These are phyloP conservation scores for Hydrocynus forskahlii DNA, from an alignment of 2,797 vertebrate genomes.

Conservation along the genomic window DNA sequence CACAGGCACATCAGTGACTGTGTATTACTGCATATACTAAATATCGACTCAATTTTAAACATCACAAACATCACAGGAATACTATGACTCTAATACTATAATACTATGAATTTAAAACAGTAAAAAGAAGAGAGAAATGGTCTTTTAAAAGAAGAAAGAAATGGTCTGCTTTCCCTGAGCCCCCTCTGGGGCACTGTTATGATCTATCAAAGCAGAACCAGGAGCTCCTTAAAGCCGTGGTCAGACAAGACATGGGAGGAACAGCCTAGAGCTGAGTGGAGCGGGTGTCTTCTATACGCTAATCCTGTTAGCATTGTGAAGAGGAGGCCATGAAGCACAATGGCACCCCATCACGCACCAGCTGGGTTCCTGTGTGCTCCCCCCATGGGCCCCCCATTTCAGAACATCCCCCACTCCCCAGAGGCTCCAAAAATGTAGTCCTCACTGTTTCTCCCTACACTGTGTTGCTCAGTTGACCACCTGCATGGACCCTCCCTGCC, in stretches of 20 bases:
- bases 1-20: neutral
- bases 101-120: neutral
- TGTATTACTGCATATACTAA: neutral
- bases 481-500: slow-evolving; percentile 45
- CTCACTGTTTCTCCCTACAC: slow-evolving; percentile 21
- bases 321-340: slow-evolving; percentile 67
- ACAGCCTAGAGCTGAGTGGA: slow-evolving; percentile 40
- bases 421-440: slow-evolving; percentile 43
- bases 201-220: slow-evolving; percentile 52
- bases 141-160: neutral
- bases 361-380: slow-evolving; percentile 71
- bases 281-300: slow-evolving; percentile 63
- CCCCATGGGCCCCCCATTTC: neutral
- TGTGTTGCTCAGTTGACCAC: slow-evolving; percentile 45
- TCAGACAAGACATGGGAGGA: slow-evolving; percentile 55
- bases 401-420: slow-evolving; percentile 43
- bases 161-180: neutral
- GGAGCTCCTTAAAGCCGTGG: slow-evolving; percentile 53
- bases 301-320: slow-evolving; percentile 80
- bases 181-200: slow-evolving; percentile 45
- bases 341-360: slow-evolving; percentile 70
- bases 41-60: neutral
- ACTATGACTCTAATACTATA: neutral
- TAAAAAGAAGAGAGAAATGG: neutral
- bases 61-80: neutral